Conservation (phyloP, 2,797 vertebrate species). For the Heterohyrax brucei region DNA sequence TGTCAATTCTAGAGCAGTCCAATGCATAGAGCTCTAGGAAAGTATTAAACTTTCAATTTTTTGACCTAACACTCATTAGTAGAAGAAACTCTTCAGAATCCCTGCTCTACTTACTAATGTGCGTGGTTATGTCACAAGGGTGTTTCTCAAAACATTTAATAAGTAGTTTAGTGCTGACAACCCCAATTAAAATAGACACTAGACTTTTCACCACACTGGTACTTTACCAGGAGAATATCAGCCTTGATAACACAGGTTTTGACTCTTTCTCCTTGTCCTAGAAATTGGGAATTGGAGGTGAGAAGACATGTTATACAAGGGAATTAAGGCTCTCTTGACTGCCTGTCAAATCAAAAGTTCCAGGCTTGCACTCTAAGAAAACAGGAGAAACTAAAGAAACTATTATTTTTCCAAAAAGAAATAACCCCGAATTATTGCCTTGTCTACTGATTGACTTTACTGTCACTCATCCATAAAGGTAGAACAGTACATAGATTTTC, state of each 20-base stretch:
- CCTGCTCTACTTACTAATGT: neutral
- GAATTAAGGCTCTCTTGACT: neutral
- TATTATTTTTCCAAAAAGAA: constrained; percentile 33
- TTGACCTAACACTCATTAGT: neutral
- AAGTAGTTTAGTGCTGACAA: neutral
- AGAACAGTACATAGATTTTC: neutral
- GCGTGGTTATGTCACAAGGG: neutral
- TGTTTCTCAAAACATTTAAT: constrained; percentile 14
- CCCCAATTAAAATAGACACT: neutral
- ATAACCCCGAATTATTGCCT: neutral
- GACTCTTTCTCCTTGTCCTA: neutral
- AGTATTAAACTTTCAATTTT: neutral
- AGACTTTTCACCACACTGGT: neutral
- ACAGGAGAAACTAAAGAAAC: neutral
- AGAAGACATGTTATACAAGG: constrained; percentile 26
- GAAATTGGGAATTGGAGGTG: neutral
- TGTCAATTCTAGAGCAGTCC: neutral
- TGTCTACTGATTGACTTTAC: neutral
- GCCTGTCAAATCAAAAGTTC: constrained; percentile 41
- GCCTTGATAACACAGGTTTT: neutral
- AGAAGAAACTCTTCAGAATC: neutral
- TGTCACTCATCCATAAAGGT: neutral
- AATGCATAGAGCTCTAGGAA: neutral
- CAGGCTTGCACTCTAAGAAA: neutral
- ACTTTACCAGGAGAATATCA: neutral